Percentiles rank a stretch among this genome's conserved stretches.
phyloP scores from a whole-genome alignment of 2,888 invertebrate genomes.

The Diadegma fenestrale region DNA sequence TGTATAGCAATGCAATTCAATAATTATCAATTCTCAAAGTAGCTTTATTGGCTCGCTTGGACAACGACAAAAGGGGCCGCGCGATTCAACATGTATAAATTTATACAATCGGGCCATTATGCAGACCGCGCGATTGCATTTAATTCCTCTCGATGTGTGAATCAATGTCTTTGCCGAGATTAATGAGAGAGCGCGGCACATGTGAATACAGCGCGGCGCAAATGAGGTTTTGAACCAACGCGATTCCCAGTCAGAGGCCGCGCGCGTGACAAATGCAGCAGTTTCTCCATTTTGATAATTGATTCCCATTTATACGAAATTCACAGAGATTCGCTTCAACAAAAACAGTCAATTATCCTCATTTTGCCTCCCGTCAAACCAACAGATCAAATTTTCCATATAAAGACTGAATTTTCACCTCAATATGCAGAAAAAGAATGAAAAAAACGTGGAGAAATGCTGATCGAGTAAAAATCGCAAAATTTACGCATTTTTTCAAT shows the following conservation, averaged over 20 bases:
- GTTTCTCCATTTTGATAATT: neutral
- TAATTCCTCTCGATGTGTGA: conserved; percentile 41
- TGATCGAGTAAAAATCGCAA: too few species aligned
- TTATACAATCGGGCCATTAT: conserved; percentile 54
- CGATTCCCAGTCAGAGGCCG: too few species aligned
- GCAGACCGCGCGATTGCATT: conserved; percentile 9
- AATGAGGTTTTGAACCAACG: conserved; percentile 23
- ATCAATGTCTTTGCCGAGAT: conserved; percentile 50
- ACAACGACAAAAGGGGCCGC: conserved; percentile 19
- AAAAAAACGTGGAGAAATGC: too few species aligned
- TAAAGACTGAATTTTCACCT: too few species aligned
- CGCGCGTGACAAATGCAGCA: conserved; percentile 1
- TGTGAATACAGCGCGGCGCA: conserved; percentile 14
- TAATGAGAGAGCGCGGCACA: conserved; percentile 40
- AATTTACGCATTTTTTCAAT: too few species aligned
- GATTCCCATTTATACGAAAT: neutral
- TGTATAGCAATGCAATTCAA: conserved; percentile 16
- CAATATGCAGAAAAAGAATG: too few species aligned
- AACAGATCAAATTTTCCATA: neutral
- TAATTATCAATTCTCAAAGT: conserved; percentile 45
- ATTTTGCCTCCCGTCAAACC: neutral
- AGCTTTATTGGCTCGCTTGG: conserved; percentile 27
- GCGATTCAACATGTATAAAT: conserved; percentile 1
- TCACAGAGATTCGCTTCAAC: neutral
- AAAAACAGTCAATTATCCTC: neutral